These are phyloP conservation scores for Rhinoderma darwinii DNA, from an alignment of 2,113 vertebrate species.

Conservation along the genomic window DNA sequence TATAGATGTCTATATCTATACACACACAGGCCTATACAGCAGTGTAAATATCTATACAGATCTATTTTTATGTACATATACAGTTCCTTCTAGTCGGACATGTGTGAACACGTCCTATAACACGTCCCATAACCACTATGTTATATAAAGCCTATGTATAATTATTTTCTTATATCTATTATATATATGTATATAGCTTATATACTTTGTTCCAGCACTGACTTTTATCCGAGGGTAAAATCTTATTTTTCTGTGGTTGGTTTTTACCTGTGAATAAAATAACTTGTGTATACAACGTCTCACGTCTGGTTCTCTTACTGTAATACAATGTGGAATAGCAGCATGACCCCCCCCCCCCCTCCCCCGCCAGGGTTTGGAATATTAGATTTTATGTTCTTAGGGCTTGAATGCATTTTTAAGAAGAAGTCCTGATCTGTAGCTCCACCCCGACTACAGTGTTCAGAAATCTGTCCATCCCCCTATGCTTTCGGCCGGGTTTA, in stretches of 20 bases:
- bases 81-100: not conserved
- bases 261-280: slow-evolving; percentile 30
- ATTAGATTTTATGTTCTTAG: too few relatives aligned
- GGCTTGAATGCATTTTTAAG: too few relatives aligned
- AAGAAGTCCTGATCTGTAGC: too few relatives aligned
- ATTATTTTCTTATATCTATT: too few relatives aligned
- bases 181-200: not conserved
- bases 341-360: too few relatives aligned
- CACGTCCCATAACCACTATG: not conserved
- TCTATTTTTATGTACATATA: not conserved
- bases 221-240: not conserved
- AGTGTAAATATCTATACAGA: not conserved
- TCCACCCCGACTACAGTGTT: too few relatives aligned
- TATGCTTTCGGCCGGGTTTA: too few relatives aligned
- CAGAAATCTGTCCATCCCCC: too few relatives aligned
- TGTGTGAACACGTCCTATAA: too few relatives aligned
- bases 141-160: not conserved
- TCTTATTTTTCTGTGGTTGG: not conserved
- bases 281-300: not conserved
- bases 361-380: too few relatives aligned
- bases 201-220: not conserved
- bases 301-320: not conserved
- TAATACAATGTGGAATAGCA: not conserved
- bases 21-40: not conserved
- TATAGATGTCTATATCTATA: not conserved